A percentile compares a stretch with the other conserved stretches of the same genome.
These are phyloP conservation scores for Cygnus atratus DNA, from an alignment of 2,113 vertebrate species.

Conservation along the genomic window DNA sequence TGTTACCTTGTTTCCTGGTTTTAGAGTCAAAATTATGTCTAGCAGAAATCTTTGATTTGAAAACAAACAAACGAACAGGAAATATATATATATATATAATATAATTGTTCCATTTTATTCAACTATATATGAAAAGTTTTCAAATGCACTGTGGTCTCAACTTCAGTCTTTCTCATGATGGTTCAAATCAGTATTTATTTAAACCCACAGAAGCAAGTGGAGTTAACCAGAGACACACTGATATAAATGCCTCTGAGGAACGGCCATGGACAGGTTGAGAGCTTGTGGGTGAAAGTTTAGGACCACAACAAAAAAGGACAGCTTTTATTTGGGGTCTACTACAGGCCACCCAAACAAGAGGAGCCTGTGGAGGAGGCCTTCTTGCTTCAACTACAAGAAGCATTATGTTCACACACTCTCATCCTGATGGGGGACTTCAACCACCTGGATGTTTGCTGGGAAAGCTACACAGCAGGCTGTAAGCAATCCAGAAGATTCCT, in stretches of 20 bases:
- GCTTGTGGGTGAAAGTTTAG: too few relatives aligned
- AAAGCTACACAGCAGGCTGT: too few relatives aligned
- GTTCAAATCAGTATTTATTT: not conserved
- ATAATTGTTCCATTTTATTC: not conserved
- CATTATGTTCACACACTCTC: too few relatives aligned
- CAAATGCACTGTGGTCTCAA: not conserved
- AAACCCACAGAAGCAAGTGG: not conserved
- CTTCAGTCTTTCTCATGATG: not conserved
- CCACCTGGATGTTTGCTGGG: too few relatives aligned
- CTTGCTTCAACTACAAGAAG: too few relatives aligned
- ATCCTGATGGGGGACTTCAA: too few relatives aligned
- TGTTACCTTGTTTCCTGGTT: not conserved
- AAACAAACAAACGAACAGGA: not conserved
- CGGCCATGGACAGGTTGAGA: too few relatives aligned
- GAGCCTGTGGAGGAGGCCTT: too few relatives aligned
- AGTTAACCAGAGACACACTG: not conserved
- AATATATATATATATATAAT: not conserved
- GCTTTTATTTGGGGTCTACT: too few relatives aligned
- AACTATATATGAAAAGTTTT: not conserved
- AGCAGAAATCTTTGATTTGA: not conserved
- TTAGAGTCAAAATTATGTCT: not conserved
- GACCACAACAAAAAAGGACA: too few relatives aligned
- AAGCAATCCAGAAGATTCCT: too few relatives aligned
- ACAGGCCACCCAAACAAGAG: too few relatives aligned
- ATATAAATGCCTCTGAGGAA: not conserved